Evolutionary conservation across 2,888 invertebrate genomes (phyloP), one percentile per base, ranked within the genome.

Genomic region (Taphrorychus bicolor): DNA sequence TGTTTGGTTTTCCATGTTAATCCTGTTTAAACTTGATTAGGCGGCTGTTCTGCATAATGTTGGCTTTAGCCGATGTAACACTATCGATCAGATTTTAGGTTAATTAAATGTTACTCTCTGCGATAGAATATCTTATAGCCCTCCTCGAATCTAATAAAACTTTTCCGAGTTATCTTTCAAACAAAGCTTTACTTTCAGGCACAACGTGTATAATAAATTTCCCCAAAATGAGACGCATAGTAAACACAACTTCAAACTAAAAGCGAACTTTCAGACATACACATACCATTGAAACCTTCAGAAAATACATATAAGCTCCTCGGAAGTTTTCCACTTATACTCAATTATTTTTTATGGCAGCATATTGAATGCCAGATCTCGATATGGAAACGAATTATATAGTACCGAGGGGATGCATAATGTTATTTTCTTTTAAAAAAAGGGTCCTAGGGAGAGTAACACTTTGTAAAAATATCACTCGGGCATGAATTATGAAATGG

Each of bases 281-380:
- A 32, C 52, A 54, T 60, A 66, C 48, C 48, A 51, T 41, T 1
- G 18, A 49, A 60, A 62, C 41, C 52, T 53, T 22, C 21, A 40
- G 56, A 68, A 68, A 18, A 18, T 52, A 52, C 52, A 52, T 52
- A 52, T 52, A 52, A 52, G 22, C 22, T 52, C n/a, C 14, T 5
- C 14, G 11, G 19, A 52, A 61, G 41, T 66, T 66, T 61, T 66
- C 61, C 52, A 61, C 66, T 66, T 66, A 66, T 66, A 66, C 61
- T 61, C 52, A 57, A 68, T 68, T 68, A 63, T 63, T 63, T 68
- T 68, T 68, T 68, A 58, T 59, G 62, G 62, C 14, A 58, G 42
- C 63, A 52, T 63, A 58, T 63, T 68, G 68, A 68, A 68, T 63
- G 63, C 48, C 51, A 63, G 52, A 63, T 23, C 22, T 51, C 40